Conservation (phyloP, 2,888 invertebrate genomes). For the Boloria selene region DNA sequence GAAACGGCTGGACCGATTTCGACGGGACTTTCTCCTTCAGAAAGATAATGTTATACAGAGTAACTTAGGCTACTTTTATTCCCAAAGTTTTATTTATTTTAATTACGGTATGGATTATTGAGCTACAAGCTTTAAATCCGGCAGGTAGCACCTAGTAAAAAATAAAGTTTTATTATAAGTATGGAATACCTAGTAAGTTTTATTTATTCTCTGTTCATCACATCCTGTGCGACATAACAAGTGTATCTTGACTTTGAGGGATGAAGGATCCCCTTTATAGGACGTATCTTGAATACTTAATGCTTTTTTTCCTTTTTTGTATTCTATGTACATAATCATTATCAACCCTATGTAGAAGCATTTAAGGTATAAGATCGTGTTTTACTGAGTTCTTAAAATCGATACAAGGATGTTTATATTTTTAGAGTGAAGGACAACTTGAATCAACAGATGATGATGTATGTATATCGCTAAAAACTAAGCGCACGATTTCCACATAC, state of each 20-base stretch:
- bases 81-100: too few relatives aligned
- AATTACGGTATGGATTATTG: too few relatives aligned
- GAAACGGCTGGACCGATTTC: too few relatives aligned
- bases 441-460: conserved; percentile 52
- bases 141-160: too few relatives aligned
- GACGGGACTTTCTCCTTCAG: too few relatives aligned
- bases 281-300: conserved; percentile 22
- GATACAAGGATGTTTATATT: conserved; percentile 46
- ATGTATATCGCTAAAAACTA: conserved; percentile 4
- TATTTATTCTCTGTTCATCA: conserved; percentile 9
- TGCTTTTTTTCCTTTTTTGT: conserved; percentile 15
- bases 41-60: too few relatives aligned
- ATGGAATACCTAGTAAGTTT: too few relatives aligned
- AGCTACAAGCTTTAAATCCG: too few relatives aligned
- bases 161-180: too few relatives aligned
- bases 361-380: conserved; percentile 42
- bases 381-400: conserved; percentile 31
- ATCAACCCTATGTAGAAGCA: conserved; percentile 1
- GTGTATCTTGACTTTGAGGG: conserved; percentile 12
- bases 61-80: too few relatives aligned
- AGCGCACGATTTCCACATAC: not conserved
- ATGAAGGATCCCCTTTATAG: conserved; percentile 21
- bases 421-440: conserved; percentile 57
- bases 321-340: conserved; percentile 1
- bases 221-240: conserved; percentile 23